phyloP scores from a whole-genome alignment of 1,140 invertebrate species.

The Lamellibrachia luymesi region DNA sequence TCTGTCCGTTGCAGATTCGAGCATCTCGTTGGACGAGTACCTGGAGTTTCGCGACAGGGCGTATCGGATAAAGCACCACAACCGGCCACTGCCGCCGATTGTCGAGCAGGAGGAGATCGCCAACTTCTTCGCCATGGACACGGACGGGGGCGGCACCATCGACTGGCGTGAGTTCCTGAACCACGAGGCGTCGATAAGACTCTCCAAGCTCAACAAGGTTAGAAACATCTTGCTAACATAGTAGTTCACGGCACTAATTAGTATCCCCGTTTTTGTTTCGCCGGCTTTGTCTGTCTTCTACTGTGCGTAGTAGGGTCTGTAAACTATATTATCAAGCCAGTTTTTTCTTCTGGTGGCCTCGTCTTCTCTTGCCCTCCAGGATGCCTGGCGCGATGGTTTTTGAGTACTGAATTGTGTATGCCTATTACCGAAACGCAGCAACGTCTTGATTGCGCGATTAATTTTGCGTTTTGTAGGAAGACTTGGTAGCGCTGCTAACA shows the following conservation, averaged over 20 bases:
- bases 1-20: not conserved
- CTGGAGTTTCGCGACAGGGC: not conserved
- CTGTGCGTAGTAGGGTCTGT: too few species aligned
- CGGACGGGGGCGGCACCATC: not conserved
- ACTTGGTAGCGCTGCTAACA: not conserved
- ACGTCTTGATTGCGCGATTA: not conserved
- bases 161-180: not conserved
- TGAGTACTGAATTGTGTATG: too few species aligned
- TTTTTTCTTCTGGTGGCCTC: too few species aligned
- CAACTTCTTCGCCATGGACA: not conserved
- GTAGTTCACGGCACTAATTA: too few species aligned
- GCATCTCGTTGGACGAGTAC: not conserved
- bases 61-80: not conserved
- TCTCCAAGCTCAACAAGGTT: not conserved
- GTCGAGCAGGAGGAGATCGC: not conserved
- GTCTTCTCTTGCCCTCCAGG: too few species aligned
- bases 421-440: too few species aligned
- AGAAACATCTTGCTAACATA: not conserved
- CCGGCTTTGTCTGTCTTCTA: too few species aligned
- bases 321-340: too few species aligned
- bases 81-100: not conserved
- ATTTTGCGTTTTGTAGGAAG: not conserved
- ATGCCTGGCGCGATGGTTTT: too few species aligned
- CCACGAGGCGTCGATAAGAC: not conserved
- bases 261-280: too few species aligned